Base-by-base conservation (phyloP, 2,888 invertebrate species). In the Amiota mariae region DNA sequence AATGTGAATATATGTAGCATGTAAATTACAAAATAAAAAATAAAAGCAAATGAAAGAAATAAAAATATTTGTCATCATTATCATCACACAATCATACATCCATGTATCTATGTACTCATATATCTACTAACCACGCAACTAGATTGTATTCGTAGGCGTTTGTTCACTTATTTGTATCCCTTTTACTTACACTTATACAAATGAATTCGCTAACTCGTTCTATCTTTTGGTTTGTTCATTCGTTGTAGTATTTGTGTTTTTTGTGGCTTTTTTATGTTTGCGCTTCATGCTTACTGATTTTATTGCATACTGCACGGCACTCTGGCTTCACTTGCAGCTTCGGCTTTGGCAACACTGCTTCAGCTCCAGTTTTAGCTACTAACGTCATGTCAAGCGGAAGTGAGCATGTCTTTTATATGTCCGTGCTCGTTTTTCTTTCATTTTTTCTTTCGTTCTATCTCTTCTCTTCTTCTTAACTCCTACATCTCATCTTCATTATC, bases 331-430 rank as follows among this genome's bases (percentile, higher is more conserved):
- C 2, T 20, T 15, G 18, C 24, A n/a, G 15, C 20, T 10, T 15
- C 20, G 3, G 59, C 18, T 18, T 13, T 20, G 11, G 18, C 54
- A 51, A 12, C 64, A 11, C 57, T 6, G 24, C 59, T 18, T 54
- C 54, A 12, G 54, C 54, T 20, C 12, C 20, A 10, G 20, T 20
- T 59, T 15, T 20, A 18, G 63, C 18, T 63, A 13, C 63, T 18
- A 15, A 20, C 6, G 63, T n/a, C 85, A 86, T 83, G 83, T 83
- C 86, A 85, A 86, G 83, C 83, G 85, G 83, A 83, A 85, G 85
- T 80, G 86, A 86, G 83, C 67, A 67, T 83, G 83, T 83, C 83
- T 83, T 83, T 83, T 85, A 83, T 82, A 83, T 85, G 46, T 63
- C 63, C 63, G 20, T 20, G 20, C 59, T 84, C 80, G 86, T 85